Base-by-base conservation (phyloP, 2,797 vertebrate genomes). In the Spinus olivaceus region DNA sequence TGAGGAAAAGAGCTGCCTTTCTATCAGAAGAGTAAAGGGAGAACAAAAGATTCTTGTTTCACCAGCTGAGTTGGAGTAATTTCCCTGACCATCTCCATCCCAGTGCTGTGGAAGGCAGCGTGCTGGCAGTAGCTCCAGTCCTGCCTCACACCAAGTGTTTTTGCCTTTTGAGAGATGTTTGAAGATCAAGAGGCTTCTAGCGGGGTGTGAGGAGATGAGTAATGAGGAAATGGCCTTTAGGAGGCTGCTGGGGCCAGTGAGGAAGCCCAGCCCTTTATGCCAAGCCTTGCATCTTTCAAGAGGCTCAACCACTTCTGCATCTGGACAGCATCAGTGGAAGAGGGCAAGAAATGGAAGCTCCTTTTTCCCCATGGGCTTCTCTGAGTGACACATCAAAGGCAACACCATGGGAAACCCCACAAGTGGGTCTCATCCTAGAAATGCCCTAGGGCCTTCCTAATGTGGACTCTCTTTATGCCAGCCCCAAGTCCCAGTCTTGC, bases 71-170 rank as follows among this genome's bases (percentile, higher is more conserved):
- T 13, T 16, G 42, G 21, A 91, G 42, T 30, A 0, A 41, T 76
- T 57, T 82, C 24, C 32, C 60, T 32, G 44, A n/a, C 12, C 25
- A 30, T 11, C 22, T 57, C 50, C 28, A 61, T 56, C 67, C 46
- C 81, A 83, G 0, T 0, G 1, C 39, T 0, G 1, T 46, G 30
- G 33, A 88, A 87, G 66, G 25, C 50, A 42, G 37, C 0, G 0
- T 39, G 22, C 69, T 77, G 71, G 46, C 46, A 79, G 92, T 63
- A 9, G 3, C 41, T 81, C 46, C 27, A 42, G 56, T 30, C 49
- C 59, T 30, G 3, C 53, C 24, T 1, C 14, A 74, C 67, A 80
- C 32, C 25, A 20, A 56, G 17, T 20, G 4, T 27, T 37, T 53
- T 70, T 82, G 84, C 39, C 56, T 91, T 93, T 78, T 41, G 46